Base-by-base conservation (phyloP, 2,888 invertebrate genomes). In the Diaprepes abbreviatus region DNA sequence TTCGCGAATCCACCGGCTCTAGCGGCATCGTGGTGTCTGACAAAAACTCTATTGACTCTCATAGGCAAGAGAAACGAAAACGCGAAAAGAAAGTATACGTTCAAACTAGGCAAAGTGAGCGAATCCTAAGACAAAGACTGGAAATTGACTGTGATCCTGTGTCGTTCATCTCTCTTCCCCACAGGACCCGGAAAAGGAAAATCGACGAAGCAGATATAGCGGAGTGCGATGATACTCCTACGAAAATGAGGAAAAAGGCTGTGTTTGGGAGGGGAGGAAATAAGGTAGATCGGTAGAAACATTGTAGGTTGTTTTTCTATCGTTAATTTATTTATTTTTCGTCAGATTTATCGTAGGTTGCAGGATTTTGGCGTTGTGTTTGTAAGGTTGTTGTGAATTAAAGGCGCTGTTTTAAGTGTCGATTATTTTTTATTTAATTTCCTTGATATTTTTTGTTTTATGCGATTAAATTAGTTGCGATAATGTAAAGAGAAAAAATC, bases 31-130 rank as follows among this genome's bases (percentile, higher is more conserved):
- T 78, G 1, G 73, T 80, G 33, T 80, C 80, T 0, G 79, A 79
- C 66, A 77, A 75, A 55, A 75, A 72, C 65, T 77, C 76, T 9
- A 60, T 74, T 9, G 78, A 79, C 33, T 58, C 63, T 33, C 71
- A 71, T 38, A 75, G 75, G 57, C 75, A 74, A 21, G 73, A 73
- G 16, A 77, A 74, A 66, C 75, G 70, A 28, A 76, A 72, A 45
- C 66, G 76, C 16, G 68, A 71, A 35, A 75, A 70, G 36, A 80
- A 79, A 70, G 73, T 76, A 31, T 80, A 80, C 66, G 75, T 77
- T 35, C 82, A 80, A 66, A 79, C 80, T 3, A 76, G 84, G 60
- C 81, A 81, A 67, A 84, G 84, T 72, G 84, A 84, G 62, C 74
- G 84, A 62, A 83, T 84, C 70, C 74, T 81, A 35, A 70, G 75